Conservation (phyloP, 2,888 invertebrate genomes). For the Mesorhabditis sp. region DNA sequence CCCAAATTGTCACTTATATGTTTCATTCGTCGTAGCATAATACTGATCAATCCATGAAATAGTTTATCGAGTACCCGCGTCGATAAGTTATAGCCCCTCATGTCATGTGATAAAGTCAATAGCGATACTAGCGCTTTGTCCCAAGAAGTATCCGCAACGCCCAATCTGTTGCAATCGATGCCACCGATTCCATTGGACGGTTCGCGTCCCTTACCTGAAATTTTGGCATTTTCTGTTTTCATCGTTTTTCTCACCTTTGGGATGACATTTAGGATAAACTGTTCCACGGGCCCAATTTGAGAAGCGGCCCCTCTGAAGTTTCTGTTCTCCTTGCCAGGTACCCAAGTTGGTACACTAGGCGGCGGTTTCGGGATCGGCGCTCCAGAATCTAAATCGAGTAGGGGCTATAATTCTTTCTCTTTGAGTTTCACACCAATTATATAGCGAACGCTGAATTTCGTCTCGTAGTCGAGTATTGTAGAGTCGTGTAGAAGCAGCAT, state of each 20-base stretch:
- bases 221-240: background rate
- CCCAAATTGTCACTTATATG: no score
- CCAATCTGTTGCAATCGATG: conserved; percentile 37
- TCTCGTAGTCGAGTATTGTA: conserved; percentile 32
- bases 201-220: conserved; percentile 21
- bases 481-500: conserved; percentile 44
- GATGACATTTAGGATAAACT: conserved; percentile 53
- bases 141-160: conserved; percentile 32
- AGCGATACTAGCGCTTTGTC: background rate
- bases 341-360: conserved; percentile 42
- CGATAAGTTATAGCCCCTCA: no score
- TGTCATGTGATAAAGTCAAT: no score
- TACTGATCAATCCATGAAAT: no score
- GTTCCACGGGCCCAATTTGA: conserved; percentile 49
- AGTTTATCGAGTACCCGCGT: no score
- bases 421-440: conserved; percentile 24
- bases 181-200: conserved; percentile 33
- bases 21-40: no score
- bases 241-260: conserved; percentile 35
- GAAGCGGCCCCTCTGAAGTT: conserved; percentile 48
- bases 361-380: conserved; percentile 41
- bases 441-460: conserved; percentile 40
- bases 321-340: conserved; percentile 51
- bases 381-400: conserved; percentile 27
- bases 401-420: conserved; percentile 8